Base-by-base conservation (phyloP, 1,140 invertebrate species). In the Holotrichia oblita region DNA sequence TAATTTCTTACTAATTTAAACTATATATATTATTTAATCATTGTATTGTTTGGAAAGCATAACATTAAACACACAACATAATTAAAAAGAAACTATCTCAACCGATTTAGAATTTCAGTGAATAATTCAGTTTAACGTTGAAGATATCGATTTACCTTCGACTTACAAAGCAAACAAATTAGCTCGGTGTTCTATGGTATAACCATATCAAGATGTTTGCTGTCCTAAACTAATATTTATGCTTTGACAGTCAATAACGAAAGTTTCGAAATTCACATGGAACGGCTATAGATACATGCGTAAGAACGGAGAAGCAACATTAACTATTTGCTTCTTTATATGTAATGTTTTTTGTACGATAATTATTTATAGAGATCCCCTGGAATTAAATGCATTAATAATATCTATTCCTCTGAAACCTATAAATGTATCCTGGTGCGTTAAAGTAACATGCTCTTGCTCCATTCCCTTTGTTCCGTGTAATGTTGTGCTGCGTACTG, bases 181-280 rank as follows among this genome's bases (percentile, higher is more conserved):
- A 24, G 22, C 24, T 1, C 61, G 27, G 22, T 20, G 22, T 34
- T 27, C 8, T 10, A 27, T n/a, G n/a, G n/a, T n/a, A n/a, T 69
- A 69, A 69, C 61, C 12, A 27, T 22, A 10, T 69, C 22, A 69
- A 69, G 61, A 27, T 27, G 61, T 27, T 69, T 69, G 22, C 61
- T 10, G 22, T 69, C 61, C 61, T 69, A 69, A 69, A 69, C 61
- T 27, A 69, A 69, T 22, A 69, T 69, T 69, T 69, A 69, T 69
- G 22, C 61, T 69, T 69, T 69, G 22, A 34, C 61, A 69, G 61
- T 69, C 61, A 69, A 69, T 69, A 69, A 27, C 22, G 7, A 14
- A 69, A 17, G 27, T 27, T 69, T 55, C 48, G 3, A 55, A 55
- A 4, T 0, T 55, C 48, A 7, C 22, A 4, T 6, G 17, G 61